Evolutionary conservation across 1,140 invertebrate genomes (phyloP).

Genomic region (Littorina saxatilis): DNA sequence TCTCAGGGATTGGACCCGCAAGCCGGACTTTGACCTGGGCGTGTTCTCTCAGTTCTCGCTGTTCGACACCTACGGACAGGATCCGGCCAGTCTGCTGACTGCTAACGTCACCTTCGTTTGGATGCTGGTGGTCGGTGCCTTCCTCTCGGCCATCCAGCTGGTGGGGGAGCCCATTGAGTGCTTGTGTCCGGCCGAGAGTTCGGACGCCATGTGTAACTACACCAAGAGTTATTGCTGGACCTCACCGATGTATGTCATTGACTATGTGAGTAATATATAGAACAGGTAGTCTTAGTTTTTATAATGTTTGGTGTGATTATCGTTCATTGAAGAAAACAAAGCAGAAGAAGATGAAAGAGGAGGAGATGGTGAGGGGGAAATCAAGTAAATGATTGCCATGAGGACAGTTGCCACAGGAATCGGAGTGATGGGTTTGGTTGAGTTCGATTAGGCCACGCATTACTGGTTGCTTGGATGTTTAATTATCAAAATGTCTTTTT

Average conservation of each 20-base stretch:
- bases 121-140: conserved; percentile 57
- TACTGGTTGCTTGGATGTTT: no score
- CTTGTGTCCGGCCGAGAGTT: conserved; percentile 71
- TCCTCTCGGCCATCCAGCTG: conserved; percentile 73
- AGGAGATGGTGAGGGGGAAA: no score
- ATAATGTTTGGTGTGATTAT: no score
- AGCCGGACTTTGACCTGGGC: neutral
- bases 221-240: conserved; percentile 74
- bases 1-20: no score
- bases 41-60: neutral
- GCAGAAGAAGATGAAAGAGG: no score
- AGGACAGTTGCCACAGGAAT: no score
- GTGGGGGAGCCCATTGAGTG: conserved; percentile 78
- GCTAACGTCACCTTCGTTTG: conserved; percentile 58
- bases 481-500: no score
- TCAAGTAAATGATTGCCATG: no score
- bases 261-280: conserved; percentile 78
- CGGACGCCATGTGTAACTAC: conserved; percentile 74
- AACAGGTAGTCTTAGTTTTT: no score
- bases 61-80: conserved; percentile 54
- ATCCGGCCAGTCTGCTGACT: conserved; percentile 60
- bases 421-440: no score
- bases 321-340: no score
- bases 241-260: conserved; percentile 77
- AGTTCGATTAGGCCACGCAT: no score